These are phyloP conservation scores for Ericerus pela DNA, from an alignment of 1,140 invertebrate genomes.

Conservation along the genomic window DNA sequence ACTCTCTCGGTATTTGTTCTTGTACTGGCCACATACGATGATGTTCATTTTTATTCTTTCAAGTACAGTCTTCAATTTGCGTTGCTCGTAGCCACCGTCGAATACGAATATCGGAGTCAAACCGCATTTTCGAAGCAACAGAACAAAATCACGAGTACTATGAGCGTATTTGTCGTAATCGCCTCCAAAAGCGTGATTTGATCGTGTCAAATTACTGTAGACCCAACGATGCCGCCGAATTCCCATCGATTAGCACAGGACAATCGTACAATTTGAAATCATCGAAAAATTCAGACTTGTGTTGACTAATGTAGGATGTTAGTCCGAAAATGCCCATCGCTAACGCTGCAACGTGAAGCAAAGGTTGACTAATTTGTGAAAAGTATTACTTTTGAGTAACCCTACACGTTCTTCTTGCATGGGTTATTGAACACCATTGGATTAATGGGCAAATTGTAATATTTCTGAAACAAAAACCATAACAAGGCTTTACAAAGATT, in stretches of 20 bases:
- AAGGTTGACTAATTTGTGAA: too few relatives aligned
- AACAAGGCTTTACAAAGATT: too few relatives aligned
- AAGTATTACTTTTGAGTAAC: too few relatives aligned
- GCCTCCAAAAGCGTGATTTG: slow-evolving; percentile 61
- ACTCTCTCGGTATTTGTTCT: slow-evolving; percentile 6
- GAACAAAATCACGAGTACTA: slow-evolving; percentile 50
- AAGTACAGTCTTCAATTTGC: slow-evolving; percentile 56
- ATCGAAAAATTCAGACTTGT: slow-evolving; percentile 46
- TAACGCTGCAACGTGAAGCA: too few relatives aligned
- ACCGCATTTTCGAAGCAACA: slow-evolving; percentile 50
- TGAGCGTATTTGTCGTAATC: slow-evolving; percentile 65
- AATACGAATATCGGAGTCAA: slow-evolving; percentile 62
- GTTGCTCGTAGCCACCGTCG: slow-evolving; percentile 62
- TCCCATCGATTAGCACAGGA: slow-evolving; percentile 65
- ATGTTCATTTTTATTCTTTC: slow-evolving; percentile 47
- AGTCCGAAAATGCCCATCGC: slow-evolving; percentile 76
- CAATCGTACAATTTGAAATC: slow-evolving; percentile 48
- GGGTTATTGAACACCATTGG: too few relatives aligned
- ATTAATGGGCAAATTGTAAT: too few relatives aligned
- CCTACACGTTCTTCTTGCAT: too few relatives aligned
- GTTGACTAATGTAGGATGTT: slow-evolving; percentile 56
- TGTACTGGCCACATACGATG: slow-evolving; percentile 1
- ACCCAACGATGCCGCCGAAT: slow-evolving; percentile 57
- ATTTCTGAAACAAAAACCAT: too few relatives aligned
- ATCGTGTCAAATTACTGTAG: slow-evolving; percentile 43